phyloP scores from a whole-genome alignment of 1,140 invertebrate species.

The Drosophila melanogaster region DNA sequence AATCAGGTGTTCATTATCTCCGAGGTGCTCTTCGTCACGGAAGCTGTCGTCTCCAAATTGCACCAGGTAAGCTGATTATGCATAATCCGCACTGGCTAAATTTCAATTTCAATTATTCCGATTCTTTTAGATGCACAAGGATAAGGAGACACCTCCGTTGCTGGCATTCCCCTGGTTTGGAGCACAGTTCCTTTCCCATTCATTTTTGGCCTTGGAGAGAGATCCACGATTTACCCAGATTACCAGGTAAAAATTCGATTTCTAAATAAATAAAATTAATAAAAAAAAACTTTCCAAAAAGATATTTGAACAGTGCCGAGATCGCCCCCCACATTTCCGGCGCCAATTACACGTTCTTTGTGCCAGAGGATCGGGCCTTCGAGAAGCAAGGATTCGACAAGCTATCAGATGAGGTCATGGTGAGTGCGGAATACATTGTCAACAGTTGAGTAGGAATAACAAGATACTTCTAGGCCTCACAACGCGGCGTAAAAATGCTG shows the following conservation, averaged over 20 bases:
- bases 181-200: slow-evolving; percentile 87
- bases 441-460: background rate
- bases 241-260: slow-evolving; percentile 76
- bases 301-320: slow-evolving; percentile 87
- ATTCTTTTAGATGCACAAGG: slow-evolving; percentile 85
- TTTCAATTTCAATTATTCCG: background rate
- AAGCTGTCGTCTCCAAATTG: slow-evolving; percentile 86
- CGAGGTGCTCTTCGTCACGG: slow-evolving; percentile 87
- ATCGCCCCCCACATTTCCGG: slow-evolving; percentile 86
- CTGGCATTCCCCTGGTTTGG: slow-evolving; percentile 88
- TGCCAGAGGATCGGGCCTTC: slow-evolving; percentile 87
- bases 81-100: background rate
- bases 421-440: slow-evolving; percentile 23
- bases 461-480: slow-evolving; percentile 79
- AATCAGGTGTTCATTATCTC: slow-evolving; percentile 88
- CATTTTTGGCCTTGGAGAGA: slow-evolving; percentile 87
- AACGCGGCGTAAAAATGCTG: slow-evolving; percentile 86
- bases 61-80: slow-evolving; percentile 84
- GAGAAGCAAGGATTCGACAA: slow-evolving; percentile 86
- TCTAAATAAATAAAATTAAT: background rate
- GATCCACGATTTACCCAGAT: slow-evolving; percentile 86
- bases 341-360: slow-evolving; percentile 88
- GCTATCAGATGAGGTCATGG: slow-evolving; percentile 86
- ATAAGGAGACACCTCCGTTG: slow-evolving; percentile 88
- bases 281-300: slow-evolving; percentile 7